Evolutionary conservation across 2,113 vertebrate species (phyloP).

Genomic region (Microcebus tavaratra): DNA sequence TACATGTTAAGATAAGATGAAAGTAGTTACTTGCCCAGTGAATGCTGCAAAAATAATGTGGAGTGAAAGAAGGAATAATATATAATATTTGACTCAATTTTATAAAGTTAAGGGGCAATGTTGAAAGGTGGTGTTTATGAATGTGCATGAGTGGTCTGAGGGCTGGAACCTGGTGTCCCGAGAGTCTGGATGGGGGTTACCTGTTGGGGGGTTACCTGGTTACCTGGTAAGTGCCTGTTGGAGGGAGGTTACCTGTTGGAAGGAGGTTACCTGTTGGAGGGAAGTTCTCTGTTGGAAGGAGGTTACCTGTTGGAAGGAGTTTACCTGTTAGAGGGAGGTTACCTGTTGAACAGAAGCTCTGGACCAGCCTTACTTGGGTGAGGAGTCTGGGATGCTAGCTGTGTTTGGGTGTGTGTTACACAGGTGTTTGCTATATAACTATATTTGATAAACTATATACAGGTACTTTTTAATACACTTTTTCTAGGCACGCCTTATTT

Average conservation of each 20-base stretch:
- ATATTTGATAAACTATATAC: background rate
- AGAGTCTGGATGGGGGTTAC: background rate
- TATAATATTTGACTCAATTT: background rate
- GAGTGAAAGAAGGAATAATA: background rate
- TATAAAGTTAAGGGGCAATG: accelerated
- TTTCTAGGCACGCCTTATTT: background rate
- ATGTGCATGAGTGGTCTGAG: no score
- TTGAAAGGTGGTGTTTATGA: background rate
- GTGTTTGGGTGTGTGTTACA: background rate
- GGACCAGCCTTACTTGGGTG: background rate
- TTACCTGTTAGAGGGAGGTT: background rate
- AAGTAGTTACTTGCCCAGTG: background rate
- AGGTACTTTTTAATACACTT: background rate
- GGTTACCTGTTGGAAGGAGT: no score
- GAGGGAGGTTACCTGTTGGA: background rate
- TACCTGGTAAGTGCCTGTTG: no score
- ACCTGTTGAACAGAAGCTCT: background rate
- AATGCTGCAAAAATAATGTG: background rate
- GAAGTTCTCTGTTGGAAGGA: no score
- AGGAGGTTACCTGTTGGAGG: no score
- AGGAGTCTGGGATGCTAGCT: background rate
- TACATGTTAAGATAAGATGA: background rate
- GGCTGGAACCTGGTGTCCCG: background rate
- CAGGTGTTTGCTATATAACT: background rate
- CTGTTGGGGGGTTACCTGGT: no score